These are phyloP conservation scores for Diarsia rubi DNA, from an alignment of 2,888 invertebrate species.

Conservation along the genomic window DNA sequence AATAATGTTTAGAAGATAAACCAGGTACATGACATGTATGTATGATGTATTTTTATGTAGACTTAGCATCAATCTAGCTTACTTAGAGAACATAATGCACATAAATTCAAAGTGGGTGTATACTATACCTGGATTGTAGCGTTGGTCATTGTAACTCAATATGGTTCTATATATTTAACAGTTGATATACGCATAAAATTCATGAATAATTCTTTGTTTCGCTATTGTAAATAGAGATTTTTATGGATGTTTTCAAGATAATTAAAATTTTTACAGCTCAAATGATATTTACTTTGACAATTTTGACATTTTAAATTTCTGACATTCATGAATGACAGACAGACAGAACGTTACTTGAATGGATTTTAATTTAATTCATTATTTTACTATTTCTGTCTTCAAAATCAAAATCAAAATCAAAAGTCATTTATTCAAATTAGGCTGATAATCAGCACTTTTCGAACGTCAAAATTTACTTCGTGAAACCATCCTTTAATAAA, in stretches of 20 bases:
- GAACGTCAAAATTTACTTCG: too few relatives aligned
- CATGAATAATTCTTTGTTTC: constrained; percentile 4
- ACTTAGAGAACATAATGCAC: not conserved
- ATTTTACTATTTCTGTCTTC: not conserved
- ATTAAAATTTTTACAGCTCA: not conserved
- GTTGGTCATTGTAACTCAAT: constrained; percentile 76
- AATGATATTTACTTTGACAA: not conserved
- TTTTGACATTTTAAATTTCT: constrained; percentile 19
- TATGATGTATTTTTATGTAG: too few relatives aligned
- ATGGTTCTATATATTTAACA: constrained; percentile 5
- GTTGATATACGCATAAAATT: not conserved
- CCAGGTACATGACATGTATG: too few relatives aligned
- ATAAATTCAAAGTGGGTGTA: constrained; percentile 68
- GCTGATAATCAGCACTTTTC: too few relatives aligned
- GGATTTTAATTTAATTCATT: not conserved
- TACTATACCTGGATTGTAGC: constrained; percentile 86
- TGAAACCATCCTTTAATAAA: not conserved
- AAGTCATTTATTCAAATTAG: too few relatives aligned
- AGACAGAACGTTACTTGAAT: not conserved
- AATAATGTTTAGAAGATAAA: not conserved
- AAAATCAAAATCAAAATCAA: too few relatives aligned
- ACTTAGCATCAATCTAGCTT: not conserved
- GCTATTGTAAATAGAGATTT: not conserved
- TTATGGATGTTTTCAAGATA: not conserved
- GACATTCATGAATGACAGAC: not conserved